Conservation (phyloP, 2,797 vertebrate genomes). For the Sparidentex hasta region DNA sequence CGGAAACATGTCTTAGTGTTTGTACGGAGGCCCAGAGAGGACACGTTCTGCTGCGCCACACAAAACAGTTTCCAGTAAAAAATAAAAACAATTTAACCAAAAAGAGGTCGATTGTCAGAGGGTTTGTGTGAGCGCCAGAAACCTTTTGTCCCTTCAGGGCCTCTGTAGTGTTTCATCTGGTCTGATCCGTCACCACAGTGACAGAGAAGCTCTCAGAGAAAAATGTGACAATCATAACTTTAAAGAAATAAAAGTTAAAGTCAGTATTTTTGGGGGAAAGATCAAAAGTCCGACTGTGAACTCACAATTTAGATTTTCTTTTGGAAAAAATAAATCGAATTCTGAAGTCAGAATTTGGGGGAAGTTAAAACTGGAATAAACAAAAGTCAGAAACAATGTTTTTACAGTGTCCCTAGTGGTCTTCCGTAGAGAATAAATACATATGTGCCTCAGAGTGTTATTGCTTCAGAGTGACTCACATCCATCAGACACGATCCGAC, state of each 20-base stretch:
- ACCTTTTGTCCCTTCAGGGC: neutral
- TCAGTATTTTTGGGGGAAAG: too few relatives aligned
- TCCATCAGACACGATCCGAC: conserved; percentile 33
- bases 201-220: too few relatives aligned
- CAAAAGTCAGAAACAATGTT: too few relatives aligned
- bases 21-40: conserved; percentile 22
- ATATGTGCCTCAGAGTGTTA: conserved; percentile 56
- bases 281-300: too few relatives aligned
- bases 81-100: neutral
- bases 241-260: too few relatives aligned
- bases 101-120: neutral
- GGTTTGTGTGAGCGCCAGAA: neutral
- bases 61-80: neutral
- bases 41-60: neutral
- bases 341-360: too few relatives aligned
- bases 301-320: too few relatives aligned
- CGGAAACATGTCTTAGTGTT: neutral
- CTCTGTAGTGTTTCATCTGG: neutral
- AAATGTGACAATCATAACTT: too few relatives aligned
- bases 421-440: conserved; percentile 6
- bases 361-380: too few relatives aligned
- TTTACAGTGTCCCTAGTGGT: too few relatives aligned
- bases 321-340: too few relatives aligned
- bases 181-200: too few relatives aligned
- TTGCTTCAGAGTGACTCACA: conserved; percentile 58